Base-by-base conservation (phyloP, 2,797 vertebrate genomes). In the Scolopax rusticola region DNA sequence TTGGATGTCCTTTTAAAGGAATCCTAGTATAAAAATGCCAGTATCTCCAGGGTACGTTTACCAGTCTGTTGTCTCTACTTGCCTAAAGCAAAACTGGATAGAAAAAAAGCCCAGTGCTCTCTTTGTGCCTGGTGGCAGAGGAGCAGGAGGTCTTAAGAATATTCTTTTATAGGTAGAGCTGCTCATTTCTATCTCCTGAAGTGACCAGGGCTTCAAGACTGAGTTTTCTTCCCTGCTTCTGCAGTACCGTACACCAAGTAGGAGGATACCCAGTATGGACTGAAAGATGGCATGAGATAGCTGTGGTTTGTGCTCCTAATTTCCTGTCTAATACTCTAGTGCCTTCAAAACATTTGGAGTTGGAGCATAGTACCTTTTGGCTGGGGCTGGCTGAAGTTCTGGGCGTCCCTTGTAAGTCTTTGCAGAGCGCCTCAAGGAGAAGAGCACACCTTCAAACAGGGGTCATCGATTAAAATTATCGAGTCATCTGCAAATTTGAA, bases 221-320 rank as follows among this genome's bases (percentile, higher is more conserved):
- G 59, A 77, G 38, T 70, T 89, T 87, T 65, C 43, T 51, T 77
- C 59, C 27, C 54, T 3, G 0, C 12, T 69, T 69, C 50, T 92
- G 23, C n/a, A 68, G 28, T 30, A 24, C 18, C 13, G 0, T 19
- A 0, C 3, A 12, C n/a, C 48, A 53, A 16, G 6, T 15, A n/a
- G 41, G 19, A 38, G 27, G 25, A 5, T 57, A 43, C 40, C 8
- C 57, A 71, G 12, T 10, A 21, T 30, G 27, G n/a, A 28, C 53
- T 84, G 77, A 81, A 86, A 53, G 32, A 57, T 12, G 11, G 20
- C 12, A 15, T 17, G 30, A 40, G 32, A 36, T 59, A 48, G 54
- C 61, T 53, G 76, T 48, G 47, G 11, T 84, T 65, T 48, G n/a
- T 61, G 41, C 47, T 24, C 20, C 38, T 73, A 47, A 71, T 69